Percentiles rank a stretch among this genome's conserved stretches.
phyloP scores from a whole-genome alignment of 2,888 invertebrate species.

The Esperia sulphurella region DNA sequence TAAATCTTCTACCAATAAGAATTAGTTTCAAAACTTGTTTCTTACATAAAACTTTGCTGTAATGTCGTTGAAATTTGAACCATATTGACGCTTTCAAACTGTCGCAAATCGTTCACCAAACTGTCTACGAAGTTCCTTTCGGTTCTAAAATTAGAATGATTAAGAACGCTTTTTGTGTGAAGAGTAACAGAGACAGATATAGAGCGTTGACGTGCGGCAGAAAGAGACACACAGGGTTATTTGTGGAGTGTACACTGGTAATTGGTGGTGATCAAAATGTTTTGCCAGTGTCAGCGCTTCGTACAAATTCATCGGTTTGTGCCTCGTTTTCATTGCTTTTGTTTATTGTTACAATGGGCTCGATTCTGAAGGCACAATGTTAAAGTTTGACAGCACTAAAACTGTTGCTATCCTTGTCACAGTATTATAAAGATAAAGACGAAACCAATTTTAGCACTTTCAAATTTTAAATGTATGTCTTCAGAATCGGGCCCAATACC shows the following conservation, averaged over 20 bases:
- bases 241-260: slow-evolving; percentile 63
- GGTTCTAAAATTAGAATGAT: slow-evolving; percentile 31
- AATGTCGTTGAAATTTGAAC: not conserved
- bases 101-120: not conserved
- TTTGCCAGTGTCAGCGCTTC: slow-evolving; percentile 71
- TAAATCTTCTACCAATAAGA: not conserved
- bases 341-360: too few relatives aligned
- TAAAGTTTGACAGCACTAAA: too few relatives aligned
- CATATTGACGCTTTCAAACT: not conserved
- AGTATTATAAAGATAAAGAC: too few relatives aligned
- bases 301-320: slow-evolving; percentile 59
- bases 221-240: slow-evolving; percentile 35
- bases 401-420: too few relatives aligned
- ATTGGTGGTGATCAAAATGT: slow-evolving; percentile 75
- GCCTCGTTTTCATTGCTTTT: slow-evolving; percentile 42
- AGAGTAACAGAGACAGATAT: slow-evolving; percentile 29
- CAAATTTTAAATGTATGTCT: too few relatives aligned
- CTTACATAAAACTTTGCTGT: not conserved
- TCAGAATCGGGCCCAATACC: too few relatives aligned
- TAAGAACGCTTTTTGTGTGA: slow-evolving; percentile 51
- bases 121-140: slow-evolving; percentile 17
- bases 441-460: too few relatives aligned
- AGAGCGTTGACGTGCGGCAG: slow-evolving; percentile 16
- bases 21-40: not conserved
- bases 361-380: too few relatives aligned